A percentile compares a stretch with the other conserved stretches of the same genome.
phyloP scores from a whole-genome alignment of 2,113 vertebrate genomes.

The Odocoileus virginianus region DNA sequence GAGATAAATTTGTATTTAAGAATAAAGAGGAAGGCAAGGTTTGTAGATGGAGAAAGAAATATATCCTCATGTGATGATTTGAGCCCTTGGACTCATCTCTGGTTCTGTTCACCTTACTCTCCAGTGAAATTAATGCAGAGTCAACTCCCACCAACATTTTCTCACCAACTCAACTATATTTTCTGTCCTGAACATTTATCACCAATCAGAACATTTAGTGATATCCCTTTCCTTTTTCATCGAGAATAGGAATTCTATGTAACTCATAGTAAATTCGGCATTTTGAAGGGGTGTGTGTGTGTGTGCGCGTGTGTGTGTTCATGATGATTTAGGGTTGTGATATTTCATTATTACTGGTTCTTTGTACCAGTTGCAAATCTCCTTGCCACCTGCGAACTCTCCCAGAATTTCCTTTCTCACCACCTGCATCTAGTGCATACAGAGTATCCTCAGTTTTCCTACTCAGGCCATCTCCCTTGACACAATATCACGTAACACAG shows the following conservation, averaged over 20 bases:
- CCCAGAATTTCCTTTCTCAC: not conserved
- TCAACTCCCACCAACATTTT: not conserved
- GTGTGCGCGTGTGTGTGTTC: not conserved
- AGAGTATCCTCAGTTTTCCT: not conserved
- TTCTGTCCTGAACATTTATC: not conserved
- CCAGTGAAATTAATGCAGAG: not conserved
- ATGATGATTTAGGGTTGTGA: not conserved
- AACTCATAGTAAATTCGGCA: not conserved
- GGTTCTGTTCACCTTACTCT: not conserved
- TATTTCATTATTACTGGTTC: not conserved
- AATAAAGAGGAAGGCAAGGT: not conserved
- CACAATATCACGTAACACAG: not conserved
- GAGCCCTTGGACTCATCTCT: not conserved
- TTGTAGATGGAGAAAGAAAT: not conserved
- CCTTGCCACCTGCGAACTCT: not conserved
- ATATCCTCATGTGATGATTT: not conserved
- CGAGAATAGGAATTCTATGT: not conserved
- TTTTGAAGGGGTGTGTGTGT: not conserved
- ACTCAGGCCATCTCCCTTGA: not conserved
- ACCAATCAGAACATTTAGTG: not conserved
- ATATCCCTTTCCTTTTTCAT: not conserved
- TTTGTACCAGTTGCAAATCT: not conserved
- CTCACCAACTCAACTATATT: not conserved
- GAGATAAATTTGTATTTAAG: not conserved
- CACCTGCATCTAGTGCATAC: too few species aligned